Conservation (phyloP, 2,113 vertebrate species). For the Oxygymnocypris stewartii region DNA sequence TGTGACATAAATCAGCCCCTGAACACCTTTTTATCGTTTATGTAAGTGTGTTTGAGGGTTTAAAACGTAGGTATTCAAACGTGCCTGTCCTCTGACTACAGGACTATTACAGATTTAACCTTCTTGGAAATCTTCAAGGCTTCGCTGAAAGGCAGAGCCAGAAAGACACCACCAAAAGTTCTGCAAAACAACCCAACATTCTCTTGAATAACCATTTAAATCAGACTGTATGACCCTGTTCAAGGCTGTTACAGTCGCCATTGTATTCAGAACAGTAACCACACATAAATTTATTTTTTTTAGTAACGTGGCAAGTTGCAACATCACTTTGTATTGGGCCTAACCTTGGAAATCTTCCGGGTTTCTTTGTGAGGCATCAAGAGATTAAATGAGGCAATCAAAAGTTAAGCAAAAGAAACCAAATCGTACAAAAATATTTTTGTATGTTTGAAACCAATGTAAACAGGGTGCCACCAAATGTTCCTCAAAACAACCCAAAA, state of each 20-base stretch:
- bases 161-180: conserved; percentile 30
- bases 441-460: too few species aligned
- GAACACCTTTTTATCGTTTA: conserved; percentile 48
- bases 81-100: conserved; percentile 47
- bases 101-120: conserved; percentile 47
- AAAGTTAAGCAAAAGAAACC: not conserved
- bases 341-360: not conserved
- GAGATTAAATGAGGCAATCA: not conserved
- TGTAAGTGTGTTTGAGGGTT: conserved; percentile 49
- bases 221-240: not conserved
- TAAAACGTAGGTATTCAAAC: conserved; percentile 26
- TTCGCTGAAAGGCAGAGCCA: conserved; percentile 3
- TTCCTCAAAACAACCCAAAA: not conserved
- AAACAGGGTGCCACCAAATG: not conserved
- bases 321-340: not conserved
- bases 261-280: not conserved
- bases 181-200: conserved; percentile 40
- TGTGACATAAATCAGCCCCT: conserved; percentile 49
- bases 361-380: not conserved
- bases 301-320: not conserved
- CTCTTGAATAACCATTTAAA: conserved; percentile 27
- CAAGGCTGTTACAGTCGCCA: not conserved
- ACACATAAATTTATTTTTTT: not conserved
- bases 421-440: not conserved
- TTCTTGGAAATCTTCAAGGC: conserved; percentile 45